Evolutionary conservation across 1,140 invertebrate species (phyloP).

Genomic region (Conus betulinus): DNA sequence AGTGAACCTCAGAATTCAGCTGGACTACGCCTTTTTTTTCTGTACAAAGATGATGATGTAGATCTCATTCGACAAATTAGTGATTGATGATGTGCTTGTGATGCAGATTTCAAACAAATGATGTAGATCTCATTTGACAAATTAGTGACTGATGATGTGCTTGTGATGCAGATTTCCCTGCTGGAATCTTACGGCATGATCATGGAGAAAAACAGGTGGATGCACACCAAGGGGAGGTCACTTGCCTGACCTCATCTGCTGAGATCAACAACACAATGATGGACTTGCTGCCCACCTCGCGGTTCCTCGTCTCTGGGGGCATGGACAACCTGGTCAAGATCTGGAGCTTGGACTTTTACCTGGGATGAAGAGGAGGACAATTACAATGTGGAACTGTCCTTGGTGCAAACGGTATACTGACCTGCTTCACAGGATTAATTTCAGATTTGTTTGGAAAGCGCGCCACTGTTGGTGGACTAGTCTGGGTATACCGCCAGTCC

Average conservation of each 20-base stretch:
- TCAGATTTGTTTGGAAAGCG: too few species aligned
- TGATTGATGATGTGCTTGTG: too few species aligned
- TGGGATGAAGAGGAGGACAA: slow-evolving; percentile 24
- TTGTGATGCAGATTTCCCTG: slow-evolving; percentile 40
- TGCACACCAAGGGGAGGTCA: slow-evolving; percentile 44
- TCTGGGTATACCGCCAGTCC: too few species aligned
- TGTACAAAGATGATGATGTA: too few species aligned
- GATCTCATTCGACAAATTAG: too few species aligned
- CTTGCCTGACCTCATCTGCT: slow-evolving; percentile 43
- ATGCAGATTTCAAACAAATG: too few species aligned
- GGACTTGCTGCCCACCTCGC: slow-evolving; percentile 38
- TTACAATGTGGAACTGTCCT: slow-evolving; percentile 25
- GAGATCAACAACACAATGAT: slow-evolving; percentile 39
- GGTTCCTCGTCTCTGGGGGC: slow-evolving; percentile 45
- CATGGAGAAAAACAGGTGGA: slow-evolving; percentile 47
- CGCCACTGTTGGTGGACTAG: too few species aligned
- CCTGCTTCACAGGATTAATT: too few species aligned
- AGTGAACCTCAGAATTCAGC: too few species aligned
- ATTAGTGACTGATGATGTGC: background rate
- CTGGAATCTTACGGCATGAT: slow-evolving; percentile 43
- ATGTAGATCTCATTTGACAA: background rate
- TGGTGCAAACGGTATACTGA: slow-evolving; percentile 21
- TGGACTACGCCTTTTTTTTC: too few species aligned
- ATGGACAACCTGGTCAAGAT: slow-evolving; percentile 46
- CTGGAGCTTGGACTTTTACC: slow-evolving; percentile 43